Conservation (phyloP, 1,140 invertebrate genomes). For the Arctopsyche grandis region DNA sequence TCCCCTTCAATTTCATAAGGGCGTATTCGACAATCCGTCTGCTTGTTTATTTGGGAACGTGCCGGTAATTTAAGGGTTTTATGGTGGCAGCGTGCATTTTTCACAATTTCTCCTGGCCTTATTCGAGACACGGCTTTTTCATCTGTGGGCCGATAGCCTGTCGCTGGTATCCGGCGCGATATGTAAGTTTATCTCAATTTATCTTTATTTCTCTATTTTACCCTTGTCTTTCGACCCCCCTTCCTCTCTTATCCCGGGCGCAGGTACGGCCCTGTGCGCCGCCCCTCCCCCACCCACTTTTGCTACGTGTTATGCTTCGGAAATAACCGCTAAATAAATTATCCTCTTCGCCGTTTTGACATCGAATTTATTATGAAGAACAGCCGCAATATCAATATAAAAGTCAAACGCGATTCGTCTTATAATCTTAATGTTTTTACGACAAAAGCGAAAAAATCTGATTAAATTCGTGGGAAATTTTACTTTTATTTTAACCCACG, state of each 20-base stretch:
- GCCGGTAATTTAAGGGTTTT: background rate
- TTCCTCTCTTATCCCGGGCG: constrained; percentile 14
- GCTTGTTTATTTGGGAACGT: constrained; percentile 10
- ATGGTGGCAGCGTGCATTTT: constrained; percentile 44
- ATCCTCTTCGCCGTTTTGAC: constrained; percentile 53
- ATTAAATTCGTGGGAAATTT: too few relatives aligned
- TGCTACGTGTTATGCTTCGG: constrained; percentile 51
- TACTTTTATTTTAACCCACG: too few relatives aligned
- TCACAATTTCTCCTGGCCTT: constrained; percentile 48
- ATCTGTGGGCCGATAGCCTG: constrained; percentile 43
- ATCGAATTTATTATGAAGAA: constrained; percentile 44
- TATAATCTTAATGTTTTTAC: background rate
- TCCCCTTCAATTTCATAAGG: constrained; percentile 42
- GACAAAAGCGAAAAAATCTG: too few relatives aligned
- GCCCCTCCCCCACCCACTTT: background rate
- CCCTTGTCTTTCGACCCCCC: constrained; percentile 47
- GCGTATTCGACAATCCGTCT: constrained; percentile 42
- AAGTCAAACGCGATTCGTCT: background rate
- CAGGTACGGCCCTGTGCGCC: constrained; percentile 32
- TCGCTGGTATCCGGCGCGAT: constrained; percentile 30
- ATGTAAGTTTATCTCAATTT: constrained; percentile 55
- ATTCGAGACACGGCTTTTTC: constrained; percentile 54
- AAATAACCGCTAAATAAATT: constrained; percentile 55
- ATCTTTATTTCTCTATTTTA: constrained; percentile 56
- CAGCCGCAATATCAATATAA: constrained; percentile 29